These are phyloP conservation scores for Macquaria australasica DNA, from an alignment of 2,113 vertebrate genomes.

Conservation along the genomic window DNA sequence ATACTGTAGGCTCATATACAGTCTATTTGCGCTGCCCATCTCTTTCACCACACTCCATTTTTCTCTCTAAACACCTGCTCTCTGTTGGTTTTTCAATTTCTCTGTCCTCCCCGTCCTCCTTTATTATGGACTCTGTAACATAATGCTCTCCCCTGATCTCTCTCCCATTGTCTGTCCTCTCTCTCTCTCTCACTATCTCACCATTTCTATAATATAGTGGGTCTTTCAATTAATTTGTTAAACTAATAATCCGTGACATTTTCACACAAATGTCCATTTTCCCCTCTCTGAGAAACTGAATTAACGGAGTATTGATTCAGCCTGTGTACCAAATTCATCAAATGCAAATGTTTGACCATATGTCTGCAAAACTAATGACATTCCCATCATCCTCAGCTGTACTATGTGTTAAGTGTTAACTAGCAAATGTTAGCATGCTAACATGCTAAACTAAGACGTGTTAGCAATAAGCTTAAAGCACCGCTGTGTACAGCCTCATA, in stretches of 20 bases:
- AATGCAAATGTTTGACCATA: not conserved
- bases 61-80: conserved; percentile 31
- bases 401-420: not conserved
- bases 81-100: conserved; percentile 41
- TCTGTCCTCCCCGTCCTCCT: conserved; percentile 4
- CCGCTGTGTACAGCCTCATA: not conserved
- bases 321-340: conserved; percentile 1
- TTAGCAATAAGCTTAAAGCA: not conserved
- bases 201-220: not conserved
- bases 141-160: not conserved
- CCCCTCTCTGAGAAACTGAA: conserved; percentile 8
- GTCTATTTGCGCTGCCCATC: conserved; percentile 13
- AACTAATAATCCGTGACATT: conserved; percentile 52
- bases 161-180: too few species aligned
- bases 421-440: not conserved
- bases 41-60: conserved; percentile 5
- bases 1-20: not conserved
- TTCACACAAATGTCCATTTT: conserved; percentile 31
- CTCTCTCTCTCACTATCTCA: not conserved
- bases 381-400: not conserved
- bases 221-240: conserved; percentile 22
- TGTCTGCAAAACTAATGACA: not conserved
- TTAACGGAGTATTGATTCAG: conserved; percentile 4
- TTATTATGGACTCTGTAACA: conserved; percentile 9
- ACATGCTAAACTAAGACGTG: not conserved